phyloP scores from a whole-genome alignment of 2,888 invertebrate genomes.

The Drosophila meridiana region DNA sequence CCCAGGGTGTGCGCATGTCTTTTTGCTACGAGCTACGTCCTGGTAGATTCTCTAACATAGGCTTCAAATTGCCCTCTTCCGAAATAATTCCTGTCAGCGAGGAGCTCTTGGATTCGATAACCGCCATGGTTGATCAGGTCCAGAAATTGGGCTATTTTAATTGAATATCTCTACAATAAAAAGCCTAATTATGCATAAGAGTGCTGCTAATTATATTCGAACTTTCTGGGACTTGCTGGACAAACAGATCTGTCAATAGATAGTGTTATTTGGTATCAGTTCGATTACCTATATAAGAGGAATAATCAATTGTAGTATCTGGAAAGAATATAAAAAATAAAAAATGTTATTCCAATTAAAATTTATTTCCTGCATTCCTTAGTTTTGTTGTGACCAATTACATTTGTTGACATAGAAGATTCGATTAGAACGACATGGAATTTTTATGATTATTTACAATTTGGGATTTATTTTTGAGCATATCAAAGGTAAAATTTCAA shows the following conservation, averaged over 20 bases:
- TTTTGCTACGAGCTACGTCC: constrained; percentile 2
- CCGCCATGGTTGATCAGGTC: background rate
- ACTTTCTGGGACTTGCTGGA: too few species aligned
- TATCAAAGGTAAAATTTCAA: constrained; percentile 10
- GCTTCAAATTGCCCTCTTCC: background rate
- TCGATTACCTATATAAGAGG: background rate
- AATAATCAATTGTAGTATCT: background rate
- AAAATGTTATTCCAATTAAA: background rate
- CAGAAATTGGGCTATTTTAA: background rate
- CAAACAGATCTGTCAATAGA: background rate
- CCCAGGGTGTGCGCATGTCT: background rate
- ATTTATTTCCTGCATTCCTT: constrained; percentile 3
- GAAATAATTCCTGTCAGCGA: background rate
- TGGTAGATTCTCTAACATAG: too few species aligned
- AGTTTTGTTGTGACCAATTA: background rate
- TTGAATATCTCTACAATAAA: background rate
- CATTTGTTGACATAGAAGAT: constrained; percentile 9
- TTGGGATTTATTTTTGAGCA: constrained; percentile 11
- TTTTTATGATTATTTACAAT: constrained; percentile 13
- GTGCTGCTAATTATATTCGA: background rate
- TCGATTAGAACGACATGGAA: constrained; percentile 4
- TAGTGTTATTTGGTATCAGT: too few species aligned
- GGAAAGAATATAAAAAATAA: background rate
- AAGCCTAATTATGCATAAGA: background rate
- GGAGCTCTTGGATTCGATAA: constrained; percentile 2